These are phyloP conservation scores for Chionoecetes opilio DNA, from an alignment of 1,140 invertebrate genomes.

Conservation along the genomic window DNA sequence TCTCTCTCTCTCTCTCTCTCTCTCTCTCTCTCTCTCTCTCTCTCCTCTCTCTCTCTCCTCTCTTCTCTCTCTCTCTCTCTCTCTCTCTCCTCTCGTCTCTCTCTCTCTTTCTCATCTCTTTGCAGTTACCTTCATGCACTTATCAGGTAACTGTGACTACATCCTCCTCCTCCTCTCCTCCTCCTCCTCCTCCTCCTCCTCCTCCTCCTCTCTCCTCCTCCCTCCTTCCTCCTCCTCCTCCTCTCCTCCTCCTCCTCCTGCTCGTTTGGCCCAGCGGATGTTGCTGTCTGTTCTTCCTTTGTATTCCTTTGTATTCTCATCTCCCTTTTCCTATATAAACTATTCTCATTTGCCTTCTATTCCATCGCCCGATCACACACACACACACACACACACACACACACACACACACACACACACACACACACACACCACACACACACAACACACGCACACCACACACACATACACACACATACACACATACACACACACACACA, in stretches of 20 bases:
- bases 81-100: too few relatives aligned
- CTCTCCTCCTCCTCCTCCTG: slow-evolving; percentile 3
- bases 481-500: too few relatives aligned
- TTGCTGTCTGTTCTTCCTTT: too few relatives aligned
- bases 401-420: too few relatives aligned
- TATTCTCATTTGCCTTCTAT: too few relatives aligned
- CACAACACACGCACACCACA: too few relatives aligned
- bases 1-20: slow-evolving; percentile 27
- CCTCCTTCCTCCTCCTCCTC: too few relatives aligned
- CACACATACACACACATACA: too few relatives aligned
- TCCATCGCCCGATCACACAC: too few relatives aligned
- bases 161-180: not conserved
- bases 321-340: not conserved
- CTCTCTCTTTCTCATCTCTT: not conserved
- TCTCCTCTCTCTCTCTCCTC: not conserved
- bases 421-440: too few relatives aligned
- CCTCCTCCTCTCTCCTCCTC: too few relatives aligned
- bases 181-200: slow-evolving; percentile 23
- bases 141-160: not conserved
- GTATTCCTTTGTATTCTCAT: not conserved
- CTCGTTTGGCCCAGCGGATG: not conserved
- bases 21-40: slow-evolving; percentile 27
- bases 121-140: not conserved
- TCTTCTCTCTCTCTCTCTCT: not conserved
- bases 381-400: too few relatives aligned